Conservation (phyloP, 2,113 vertebrate species). For the Todiramphus chloris region DNA sequence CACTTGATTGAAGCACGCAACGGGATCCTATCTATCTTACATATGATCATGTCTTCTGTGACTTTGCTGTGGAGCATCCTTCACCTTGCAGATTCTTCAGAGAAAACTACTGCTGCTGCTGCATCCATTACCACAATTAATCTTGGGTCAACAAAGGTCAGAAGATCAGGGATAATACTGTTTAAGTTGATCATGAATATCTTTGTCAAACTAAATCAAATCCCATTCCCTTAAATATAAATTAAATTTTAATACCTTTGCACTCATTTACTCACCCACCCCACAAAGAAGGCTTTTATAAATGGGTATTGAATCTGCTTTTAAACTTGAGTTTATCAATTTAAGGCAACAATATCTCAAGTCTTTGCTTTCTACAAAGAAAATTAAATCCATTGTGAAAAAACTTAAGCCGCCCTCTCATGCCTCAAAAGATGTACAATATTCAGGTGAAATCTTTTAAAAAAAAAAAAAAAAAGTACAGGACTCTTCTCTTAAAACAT, state of each 20-base stretch:
- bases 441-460: neutral
- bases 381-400: neutral
- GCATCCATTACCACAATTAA: constrained; percentile 92
- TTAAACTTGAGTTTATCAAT: neutral
- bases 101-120: constrained; percentile 85
- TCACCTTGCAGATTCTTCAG: constrained; percentile 89
- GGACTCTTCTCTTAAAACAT: neutral
- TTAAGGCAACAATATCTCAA: neutral
- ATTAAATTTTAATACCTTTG: neutral
- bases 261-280: neutral
- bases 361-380: neutral
- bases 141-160: constrained; percentile 96
- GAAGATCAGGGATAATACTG: neutral
- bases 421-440: neutral
- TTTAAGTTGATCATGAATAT: neutral
- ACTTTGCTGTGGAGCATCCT: constrained; percentile 94
- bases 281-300: neutral
- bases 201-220: neutral
- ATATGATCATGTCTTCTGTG: constrained; percentile 97
- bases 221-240: neutral
- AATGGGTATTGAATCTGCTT: neutral
- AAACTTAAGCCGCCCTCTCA: neutral
- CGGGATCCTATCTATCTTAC: constrained; percentile 94
- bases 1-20: constrained; percentile 93
- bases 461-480: neutral